Conservation (phyloP, 2,797 vertebrate species). For the Squalus acanthias region DNA sequence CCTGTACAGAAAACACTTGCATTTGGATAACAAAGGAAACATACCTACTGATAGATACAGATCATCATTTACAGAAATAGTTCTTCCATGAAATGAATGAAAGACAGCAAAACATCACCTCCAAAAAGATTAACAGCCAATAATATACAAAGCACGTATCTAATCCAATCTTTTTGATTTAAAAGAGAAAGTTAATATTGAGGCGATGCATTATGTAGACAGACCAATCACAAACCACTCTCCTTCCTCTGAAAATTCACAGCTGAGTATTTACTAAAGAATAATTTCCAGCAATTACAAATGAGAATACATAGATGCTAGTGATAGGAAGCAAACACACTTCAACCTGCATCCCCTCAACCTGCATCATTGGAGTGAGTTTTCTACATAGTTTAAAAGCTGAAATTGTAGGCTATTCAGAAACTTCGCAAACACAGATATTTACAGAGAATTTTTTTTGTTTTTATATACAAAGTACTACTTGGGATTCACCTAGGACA, state of each 20-base stretch:
- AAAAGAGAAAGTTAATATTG: background rate
- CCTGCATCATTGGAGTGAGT: background rate
- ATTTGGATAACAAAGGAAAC: conserved; percentile 28
- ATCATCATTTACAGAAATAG: background rate
- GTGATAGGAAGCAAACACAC: background rate
- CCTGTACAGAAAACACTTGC: conserved; percentile 57
- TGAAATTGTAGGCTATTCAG: background rate
- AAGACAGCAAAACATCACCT: background rate
- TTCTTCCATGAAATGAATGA: background rate
- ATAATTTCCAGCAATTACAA: background rate
- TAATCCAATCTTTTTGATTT: background rate
- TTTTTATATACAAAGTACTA: background rate
- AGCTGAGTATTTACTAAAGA: background rate
- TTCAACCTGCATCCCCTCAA: background rate
- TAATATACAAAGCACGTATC: background rate
- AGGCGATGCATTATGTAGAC: background rate
- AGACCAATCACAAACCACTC: background rate
- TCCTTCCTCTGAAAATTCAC: background rate
- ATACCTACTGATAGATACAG: background rate
- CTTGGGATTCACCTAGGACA: background rate
- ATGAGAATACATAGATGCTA: background rate
- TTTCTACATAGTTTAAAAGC: background rate
- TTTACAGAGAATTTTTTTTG: background rate
- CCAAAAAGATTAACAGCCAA: background rate
- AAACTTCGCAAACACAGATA: background rate